A percentile compares a stretch with the other conserved stretches of the same genome.
phyloP scores from a whole-genome alignment of 92 coral and sea anemone species.

The Phenganax marumi region DNA sequence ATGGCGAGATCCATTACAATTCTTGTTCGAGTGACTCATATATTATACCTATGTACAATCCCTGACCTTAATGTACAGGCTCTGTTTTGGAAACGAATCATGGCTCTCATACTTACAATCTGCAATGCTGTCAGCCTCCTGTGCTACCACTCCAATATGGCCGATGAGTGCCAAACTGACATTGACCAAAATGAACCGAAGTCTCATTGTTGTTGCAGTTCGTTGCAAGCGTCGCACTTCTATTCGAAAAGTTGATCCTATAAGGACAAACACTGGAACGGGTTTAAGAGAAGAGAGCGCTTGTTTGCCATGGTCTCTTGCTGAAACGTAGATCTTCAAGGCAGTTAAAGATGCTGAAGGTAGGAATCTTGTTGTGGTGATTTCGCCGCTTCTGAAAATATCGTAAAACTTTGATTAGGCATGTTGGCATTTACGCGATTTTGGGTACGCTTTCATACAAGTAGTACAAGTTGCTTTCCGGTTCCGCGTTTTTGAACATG shows the following conservation, averaged over 20 bases:
- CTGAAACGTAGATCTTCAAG: conserved; percentile 16
- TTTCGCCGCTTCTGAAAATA: conserved; percentile 16
- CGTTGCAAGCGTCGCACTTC: not conserved
- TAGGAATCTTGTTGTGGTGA: conserved; percentile 5
- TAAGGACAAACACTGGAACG: conserved; percentile 23
- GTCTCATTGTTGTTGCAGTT: conserved; percentile 17
- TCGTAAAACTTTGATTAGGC: not conserved
- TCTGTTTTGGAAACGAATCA: too few species aligned
- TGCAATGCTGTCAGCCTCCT: conserved; percentile 4
- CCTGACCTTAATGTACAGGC: too few species aligned
- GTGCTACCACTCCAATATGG: conserved; percentile 35
- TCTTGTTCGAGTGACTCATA: too few species aligned
- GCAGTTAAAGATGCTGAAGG: conserved; percentile 21
- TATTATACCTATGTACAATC: not conserved
- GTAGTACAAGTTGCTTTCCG: too few species aligned
- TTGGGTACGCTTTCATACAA: too few species aligned
- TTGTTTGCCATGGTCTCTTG: conserved; percentile 22
- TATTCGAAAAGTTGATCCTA: conserved; percentile 20
- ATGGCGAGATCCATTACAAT: too few species aligned
- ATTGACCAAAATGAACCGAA: conserved; percentile 30
- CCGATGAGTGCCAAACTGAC: conserved; percentile 11
- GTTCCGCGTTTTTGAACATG: not conserved
- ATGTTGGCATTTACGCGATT: too few species aligned
- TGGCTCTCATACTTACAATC: conserved; percentile 25
- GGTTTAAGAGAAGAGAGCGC: not conserved